Base-by-base conservation (phyloP, 2,113 vertebrate species). In the Heliornis fulica region DNA sequence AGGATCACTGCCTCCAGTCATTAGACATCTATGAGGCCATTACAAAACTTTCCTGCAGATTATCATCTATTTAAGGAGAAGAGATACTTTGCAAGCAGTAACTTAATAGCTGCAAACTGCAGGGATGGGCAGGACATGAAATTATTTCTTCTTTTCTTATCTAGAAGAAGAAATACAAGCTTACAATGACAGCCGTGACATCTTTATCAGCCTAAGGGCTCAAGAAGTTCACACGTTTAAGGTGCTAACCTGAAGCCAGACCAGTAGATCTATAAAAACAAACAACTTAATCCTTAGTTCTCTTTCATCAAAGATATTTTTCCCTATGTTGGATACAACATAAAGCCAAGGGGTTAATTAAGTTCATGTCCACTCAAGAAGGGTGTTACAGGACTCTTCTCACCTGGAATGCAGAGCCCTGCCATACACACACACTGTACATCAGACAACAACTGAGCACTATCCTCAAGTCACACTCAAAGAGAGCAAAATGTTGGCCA, bases 381-480 rank as follows among this genome's bases (percentile, higher is more conserved):
- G 3, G 16, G 7, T 15, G 4, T 61, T 64, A 75, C 4, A 95
- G 31, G 4, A 8, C 10, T 64, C 19, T 48, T 60, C 48, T 72
- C 26, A 80, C 32, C 31, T 53, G 23, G 50, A 80, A 65, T 38
- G 19, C 25, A 64, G n/a, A 77, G 15, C 53, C 28, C 15, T 0
- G 0, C 5, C 18, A 21, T 4, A 43, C 2, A 3, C 3, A 19
- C 14, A 29, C 18, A 2, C 48, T 0, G 0, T 28, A 54, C 10
- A 29, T 8, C 34, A 85, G 23, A 66, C 59, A 66, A 59, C 17
- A 51, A 2, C 9, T 4, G 7, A 68, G 14, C 4, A 4, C 43
- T 64, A 65, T 15, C 53, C 25, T 51, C 32, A 68, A 29, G 20
- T 60, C 25, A 64, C 19, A 68, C 5, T 31, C 1, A 4, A 36